Evolutionary conservation across 2,113 vertebrate species (phyloP).

Genomic region (Geothlypis trichas): DNA sequence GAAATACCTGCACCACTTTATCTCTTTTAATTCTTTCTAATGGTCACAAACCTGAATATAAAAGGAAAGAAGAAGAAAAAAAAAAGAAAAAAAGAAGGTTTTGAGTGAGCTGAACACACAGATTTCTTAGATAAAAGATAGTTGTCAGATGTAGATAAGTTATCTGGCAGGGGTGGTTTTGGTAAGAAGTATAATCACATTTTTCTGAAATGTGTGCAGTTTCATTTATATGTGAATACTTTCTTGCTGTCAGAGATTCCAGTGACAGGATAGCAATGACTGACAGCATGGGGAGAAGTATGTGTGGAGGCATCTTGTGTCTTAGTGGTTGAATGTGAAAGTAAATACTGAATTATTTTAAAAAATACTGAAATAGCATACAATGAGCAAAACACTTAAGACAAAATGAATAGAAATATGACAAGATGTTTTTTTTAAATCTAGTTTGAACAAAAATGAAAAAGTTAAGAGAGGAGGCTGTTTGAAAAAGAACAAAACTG

Average conservation of each 20-base stretch:
- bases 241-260: background rate
- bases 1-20: background rate
- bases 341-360: slow-evolving; percentile 12
- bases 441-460: background rate
- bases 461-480: background rate
- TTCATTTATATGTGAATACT: slow-evolving; percentile 10
- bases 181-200: background rate
- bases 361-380: background rate
- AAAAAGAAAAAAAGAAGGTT: background rate
- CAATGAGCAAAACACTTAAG: background rate
- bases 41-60: background rate
- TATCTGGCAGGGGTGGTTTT: background rate
- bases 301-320: background rate
- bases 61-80: background rate
- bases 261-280: background rate
- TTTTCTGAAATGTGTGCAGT: background rate
- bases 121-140: background rate
- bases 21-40: background rate
- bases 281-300: background rate
- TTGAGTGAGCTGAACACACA: background rate
- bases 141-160: background rate
- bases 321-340: background rate
- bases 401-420: background rate
- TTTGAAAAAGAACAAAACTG: background rate
- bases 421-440: background rate